phyloP scores from a whole-genome alignment of 2,888 invertebrate genomes.

The Temnothorax ravouxi region DNA sequence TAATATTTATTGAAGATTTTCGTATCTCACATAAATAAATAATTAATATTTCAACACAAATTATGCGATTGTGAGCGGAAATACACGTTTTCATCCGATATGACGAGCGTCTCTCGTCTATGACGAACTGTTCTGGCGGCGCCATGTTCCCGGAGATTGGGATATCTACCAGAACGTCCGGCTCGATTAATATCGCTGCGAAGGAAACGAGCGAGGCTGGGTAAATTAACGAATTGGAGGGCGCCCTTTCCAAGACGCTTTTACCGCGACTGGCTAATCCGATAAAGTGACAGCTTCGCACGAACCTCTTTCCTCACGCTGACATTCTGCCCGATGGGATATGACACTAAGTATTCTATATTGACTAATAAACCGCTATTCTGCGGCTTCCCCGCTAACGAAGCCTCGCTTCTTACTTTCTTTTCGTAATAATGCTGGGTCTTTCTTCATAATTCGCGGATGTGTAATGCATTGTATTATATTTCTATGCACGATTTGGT shows the following conservation, averaged over 20 bases:
- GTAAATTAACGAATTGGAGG: constrained; percentile 80
- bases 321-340: constrained; percentile 77
- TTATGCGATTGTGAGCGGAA: background rate
- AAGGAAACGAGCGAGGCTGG: constrained; percentile 75
- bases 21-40: background rate
- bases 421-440: constrained; percentile 47
- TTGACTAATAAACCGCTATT: constrained; percentile 80
- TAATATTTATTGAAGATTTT: background rate
- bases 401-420: constrained; percentile 57
- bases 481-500: background rate
- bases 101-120: constrained; percentile 19
- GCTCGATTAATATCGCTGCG: constrained; percentile 73
- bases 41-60: constrained; percentile 2
- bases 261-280: constrained; percentile 81
- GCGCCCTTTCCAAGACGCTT: constrained; percentile 74
- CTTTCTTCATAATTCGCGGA: background rate
- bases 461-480: background rate
- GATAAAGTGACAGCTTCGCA: constrained; percentile 81
- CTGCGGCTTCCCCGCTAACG: constrained; percentile 58
- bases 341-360: constrained; percentile 79
- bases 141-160: constrained; percentile 60
- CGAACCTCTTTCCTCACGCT: constrained; percentile 78
- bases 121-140: constrained; percentile 40
- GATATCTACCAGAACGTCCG: constrained; percentile 61
- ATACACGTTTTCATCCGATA: constrained; percentile 1